These are phyloP conservation scores for Charanyca ferruginea DNA, from an alignment of 2,888 invertebrate genomes.

Conservation along the genomic window DNA sequence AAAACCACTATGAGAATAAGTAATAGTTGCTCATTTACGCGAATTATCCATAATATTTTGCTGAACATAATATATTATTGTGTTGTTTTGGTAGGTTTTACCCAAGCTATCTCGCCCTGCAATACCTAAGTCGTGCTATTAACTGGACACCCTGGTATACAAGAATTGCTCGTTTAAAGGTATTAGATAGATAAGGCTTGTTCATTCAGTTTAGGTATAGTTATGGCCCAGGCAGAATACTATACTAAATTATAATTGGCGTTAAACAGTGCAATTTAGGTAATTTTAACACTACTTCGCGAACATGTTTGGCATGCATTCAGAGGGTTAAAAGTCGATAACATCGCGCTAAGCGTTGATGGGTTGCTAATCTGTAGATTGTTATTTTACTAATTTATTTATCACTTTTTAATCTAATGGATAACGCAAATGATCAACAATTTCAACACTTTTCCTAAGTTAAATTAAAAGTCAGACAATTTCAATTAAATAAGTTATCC, in stretches of 20 bases:
- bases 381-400: slow-evolving; percentile 9
- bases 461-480: slow-evolving; percentile 5
- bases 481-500: slow-evolving; percentile 3
- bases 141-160: too few relatives aligned
- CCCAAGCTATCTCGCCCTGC: too few relatives aligned
- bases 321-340: slow-evolving; percentile 51
- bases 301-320: slow-evolving; percentile 51
- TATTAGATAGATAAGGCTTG: too few relatives aligned
- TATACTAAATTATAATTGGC: slow-evolving; percentile 15
- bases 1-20: slow-evolving; percentile 15
- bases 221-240: not conserved
- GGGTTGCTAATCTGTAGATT: slow-evolving; percentile 27
- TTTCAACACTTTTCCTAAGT: not conserved
- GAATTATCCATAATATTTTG: slow-evolving; percentile 10
- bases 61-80: too few relatives aligned
- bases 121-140: too few relatives aligned
- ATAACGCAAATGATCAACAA: not conserved
- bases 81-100: too few relatives aligned
- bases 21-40: slow-evolving; percentile 20
- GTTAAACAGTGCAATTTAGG: slow-evolving; percentile 35
- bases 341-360: slow-evolving; percentile 26
- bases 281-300: slow-evolving; percentile 33
- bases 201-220: not conserved
- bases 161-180: too few relatives aligned
- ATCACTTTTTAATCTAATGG: not conserved